phyloP scores from a whole-genome alignment of 2,113 vertebrate genomes.

The Spea multiplicata region DNA sequence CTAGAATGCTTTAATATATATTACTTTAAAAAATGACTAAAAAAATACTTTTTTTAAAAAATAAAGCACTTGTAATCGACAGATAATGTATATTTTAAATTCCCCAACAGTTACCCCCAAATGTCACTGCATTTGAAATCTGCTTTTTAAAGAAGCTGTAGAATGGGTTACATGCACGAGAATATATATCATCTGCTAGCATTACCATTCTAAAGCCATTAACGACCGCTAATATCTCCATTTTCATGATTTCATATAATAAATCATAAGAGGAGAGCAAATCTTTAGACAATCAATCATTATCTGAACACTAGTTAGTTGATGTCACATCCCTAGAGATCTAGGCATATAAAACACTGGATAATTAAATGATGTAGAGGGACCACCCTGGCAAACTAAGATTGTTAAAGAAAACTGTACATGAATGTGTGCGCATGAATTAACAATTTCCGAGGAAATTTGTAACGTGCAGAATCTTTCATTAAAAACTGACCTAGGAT shows the following conservation, averaged over 20 bases:
- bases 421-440: neutral
- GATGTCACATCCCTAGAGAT: neutral
- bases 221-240: neutral
- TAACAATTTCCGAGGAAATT: neutral
- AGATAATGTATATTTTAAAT: too few relatives aligned
- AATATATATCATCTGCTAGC: neutral
- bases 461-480: too few relatives aligned
- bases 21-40: too few relatives aligned
- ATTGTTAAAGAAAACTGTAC: neutral
- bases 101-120: too few relatives aligned
- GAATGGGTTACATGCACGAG: too few relatives aligned
- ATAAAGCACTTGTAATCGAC: too few relatives aligned
- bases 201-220: neutral
- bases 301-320: neutral
- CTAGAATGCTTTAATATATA: too few relatives aligned
- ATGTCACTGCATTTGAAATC: too few relatives aligned
- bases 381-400: neutral
- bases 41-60: too few relatives aligned
- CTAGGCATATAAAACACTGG: neutral
- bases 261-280: neutral
- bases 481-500: too few relatives aligned
- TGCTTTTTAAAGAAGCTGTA: too few relatives aligned
- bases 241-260: neutral
- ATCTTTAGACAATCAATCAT: neutral
- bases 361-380: neutral